phyloP scores from a whole-genome alignment of 1,140 invertebrate genomes.

The Gerris buenoi region DNA sequence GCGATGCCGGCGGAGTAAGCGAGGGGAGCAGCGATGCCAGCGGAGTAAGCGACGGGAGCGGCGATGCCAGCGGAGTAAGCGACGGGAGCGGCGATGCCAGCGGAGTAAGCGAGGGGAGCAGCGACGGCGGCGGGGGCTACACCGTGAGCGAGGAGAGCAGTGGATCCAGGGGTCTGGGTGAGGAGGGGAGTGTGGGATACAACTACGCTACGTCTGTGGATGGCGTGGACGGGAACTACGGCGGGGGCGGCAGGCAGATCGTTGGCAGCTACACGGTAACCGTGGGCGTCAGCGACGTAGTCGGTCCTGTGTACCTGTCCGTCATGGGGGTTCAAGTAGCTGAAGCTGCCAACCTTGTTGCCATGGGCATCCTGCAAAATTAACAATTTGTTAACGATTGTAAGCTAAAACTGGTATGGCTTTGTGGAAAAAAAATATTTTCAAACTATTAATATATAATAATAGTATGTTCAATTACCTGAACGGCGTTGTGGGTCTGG shows the following conservation, averaged over 20 bases:
- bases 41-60: slow-evolving; percentile 26
- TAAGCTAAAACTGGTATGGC: too few species aligned
- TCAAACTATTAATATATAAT: too few species aligned
- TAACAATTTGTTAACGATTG: background rate
- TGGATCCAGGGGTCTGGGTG: slow-evolving; percentile 29
- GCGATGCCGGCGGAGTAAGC: slow-evolving; percentile 11
- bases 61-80: slow-evolving; percentile 7
- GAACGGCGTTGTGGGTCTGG: slow-evolving; percentile 36
- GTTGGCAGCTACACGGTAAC: slow-evolving; percentile 38
- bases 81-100: background rate
- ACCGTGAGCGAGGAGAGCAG: slow-evolving; percentile 33
- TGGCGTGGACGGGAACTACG: background rate
- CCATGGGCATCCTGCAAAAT: slow-evolving; percentile 22
- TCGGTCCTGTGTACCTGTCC: slow-evolving; percentile 36
- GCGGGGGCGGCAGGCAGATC: slow-evolving; percentile 30
- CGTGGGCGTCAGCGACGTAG: slow-evolving; percentile 34
- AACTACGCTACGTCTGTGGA: slow-evolving; percentile 14
- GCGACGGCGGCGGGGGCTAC: slow-evolving; percentile 30
- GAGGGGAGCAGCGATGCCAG: slow-evolving; percentile 16
- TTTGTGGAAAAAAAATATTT: too few species aligned
- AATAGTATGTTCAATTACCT: slow-evolving; percentile 16
- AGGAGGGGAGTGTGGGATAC: slow-evolving; percentile 31
- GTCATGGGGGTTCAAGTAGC: slow-evolving; percentile 36
- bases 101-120: background rate
- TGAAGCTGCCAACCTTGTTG: slow-evolving; percentile 37